A percentile compares a stretch with the other conserved stretches of the same genome.
Conservation (phyloP, 2,888 invertebrate genomes). For the Drosophila sordidula region DNA sequence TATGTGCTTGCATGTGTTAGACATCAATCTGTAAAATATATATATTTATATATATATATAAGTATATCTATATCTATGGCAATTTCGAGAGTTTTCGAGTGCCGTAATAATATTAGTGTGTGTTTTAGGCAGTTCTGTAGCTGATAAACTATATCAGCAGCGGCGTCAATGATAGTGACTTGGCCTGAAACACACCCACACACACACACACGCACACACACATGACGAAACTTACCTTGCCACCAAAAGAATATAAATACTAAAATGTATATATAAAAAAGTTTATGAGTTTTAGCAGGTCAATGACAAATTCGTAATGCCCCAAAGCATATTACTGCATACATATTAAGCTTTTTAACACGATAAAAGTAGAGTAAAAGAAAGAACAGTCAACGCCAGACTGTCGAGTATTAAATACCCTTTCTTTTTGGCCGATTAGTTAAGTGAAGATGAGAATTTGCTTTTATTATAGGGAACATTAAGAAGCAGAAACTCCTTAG, state of each 20-base stretch:
- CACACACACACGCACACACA: constrained; percentile 13
- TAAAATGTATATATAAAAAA: constrained; percentile 8
- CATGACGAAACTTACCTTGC: constrained; percentile 43
- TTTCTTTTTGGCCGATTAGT: neutral
- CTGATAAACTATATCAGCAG: constrained; percentile 70
- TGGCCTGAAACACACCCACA: constrained; percentile 9
- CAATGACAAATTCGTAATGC: constrained; percentile 70
- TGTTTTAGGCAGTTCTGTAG: constrained; percentile 42
- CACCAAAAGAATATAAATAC: constrained; percentile 46
- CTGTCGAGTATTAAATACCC: neutral
- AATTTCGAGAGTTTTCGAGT: constrained; percentile 33
- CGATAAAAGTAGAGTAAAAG: neutral
- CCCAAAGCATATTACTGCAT: constrained; percentile 30
- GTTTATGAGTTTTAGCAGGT: constrained; percentile 58
- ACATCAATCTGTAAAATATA: constrained; percentile 11
- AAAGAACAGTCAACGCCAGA: neutral
- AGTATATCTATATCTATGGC: constrained; percentile 26
- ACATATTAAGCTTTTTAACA: constrained; percentile 16
- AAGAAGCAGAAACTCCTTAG: neutral
- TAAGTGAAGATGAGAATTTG: too few relatives aligned
- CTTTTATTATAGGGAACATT: neutral
- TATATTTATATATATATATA: neutral
- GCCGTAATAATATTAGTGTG: constrained; percentile 23
- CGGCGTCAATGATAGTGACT: constrained; percentile 40
- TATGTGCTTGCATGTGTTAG: constrained; percentile 10